A percentile compares a stretch with the other conserved stretches of the same genome.
Conservation (phyloP, 2,888 invertebrate species). For the Latheticus oryzae region DNA sequence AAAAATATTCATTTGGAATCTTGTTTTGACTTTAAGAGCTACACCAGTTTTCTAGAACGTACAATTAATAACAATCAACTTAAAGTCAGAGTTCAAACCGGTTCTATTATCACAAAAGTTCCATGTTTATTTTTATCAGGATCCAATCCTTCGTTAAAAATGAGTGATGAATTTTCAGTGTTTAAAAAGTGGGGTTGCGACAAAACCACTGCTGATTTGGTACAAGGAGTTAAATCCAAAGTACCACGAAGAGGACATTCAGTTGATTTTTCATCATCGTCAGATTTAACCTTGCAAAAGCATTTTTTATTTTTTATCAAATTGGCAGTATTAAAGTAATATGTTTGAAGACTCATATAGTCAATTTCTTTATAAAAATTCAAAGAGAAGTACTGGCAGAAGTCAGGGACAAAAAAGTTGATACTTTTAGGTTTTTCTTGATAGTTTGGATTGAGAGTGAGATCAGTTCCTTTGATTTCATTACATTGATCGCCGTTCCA, state of each 20-base stretch:
- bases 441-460: constrained; percentile 64
- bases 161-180: constrained; percentile 69
- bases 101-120: constrained; percentile 71
- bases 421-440: constrained; percentile 62
- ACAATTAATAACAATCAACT: constrained; percentile 1
- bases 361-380: constrained; percentile 5
- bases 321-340: constrained; percentile 16
- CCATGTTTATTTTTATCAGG: constrained; percentile 71
- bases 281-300: constrained; percentile 1
- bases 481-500: constrained; percentile 68
- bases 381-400: constrained; percentile 68
- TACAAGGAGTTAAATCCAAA: constrained; percentile 25
- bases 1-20: constrained; percentile 71
- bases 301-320: constrained; percentile 9
- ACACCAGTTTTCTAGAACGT: constrained; percentile 68
- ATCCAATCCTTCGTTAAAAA: constrained; percentile 70
- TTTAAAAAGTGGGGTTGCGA: constrained; percentile 72
- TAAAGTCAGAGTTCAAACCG: no score
- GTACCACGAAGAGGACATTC: constrained; percentile 21
- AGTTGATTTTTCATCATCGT: neutral
- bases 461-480: constrained; percentile 69
- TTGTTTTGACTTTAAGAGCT: constrained; percentile 67
- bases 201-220: constrained; percentile 74
- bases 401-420: constrained; percentile 69
- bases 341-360: constrained; percentile 8